A percentile compares a stretch with the other conserved stretches of the same genome.
Conservation (phyloP, 2,113 vertebrate species). For the Poeciliopsis turrubarensis region DNA sequence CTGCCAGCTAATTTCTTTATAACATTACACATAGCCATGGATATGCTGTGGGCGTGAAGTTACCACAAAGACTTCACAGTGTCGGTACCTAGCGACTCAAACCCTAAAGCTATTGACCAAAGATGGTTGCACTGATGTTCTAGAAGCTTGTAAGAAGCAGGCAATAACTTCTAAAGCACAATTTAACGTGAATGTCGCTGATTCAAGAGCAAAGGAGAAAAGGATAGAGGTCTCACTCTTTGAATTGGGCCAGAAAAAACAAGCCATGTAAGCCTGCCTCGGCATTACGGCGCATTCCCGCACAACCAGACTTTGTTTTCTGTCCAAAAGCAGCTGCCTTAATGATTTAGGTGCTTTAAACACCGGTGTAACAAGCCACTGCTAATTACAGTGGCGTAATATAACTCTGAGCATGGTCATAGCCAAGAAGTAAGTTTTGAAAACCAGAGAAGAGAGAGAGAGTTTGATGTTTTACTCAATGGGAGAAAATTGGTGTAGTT, state of each 20-base stretch:
- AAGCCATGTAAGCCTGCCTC: conserved; percentile 15
- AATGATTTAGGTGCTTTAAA: conserved; percentile 55
- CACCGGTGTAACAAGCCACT: conserved; percentile 46
- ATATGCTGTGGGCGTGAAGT: conserved; percentile 68
- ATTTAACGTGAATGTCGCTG: neutral
- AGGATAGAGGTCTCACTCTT: conserved; percentile 4
- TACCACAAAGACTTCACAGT: conserved; percentile 58
- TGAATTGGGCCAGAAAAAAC: conserved; percentile 26
- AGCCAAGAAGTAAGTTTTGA: conserved; percentile 45
- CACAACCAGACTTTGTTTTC: neutral
- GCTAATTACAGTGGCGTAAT: conserved; percentile 38
- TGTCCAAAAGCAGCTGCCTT: conserved; percentile 38
- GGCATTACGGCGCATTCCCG: conserved; percentile 18
- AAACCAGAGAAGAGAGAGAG: conserved; percentile 34
- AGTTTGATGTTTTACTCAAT: conserved; percentile 50
- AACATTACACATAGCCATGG: conserved; percentile 45
- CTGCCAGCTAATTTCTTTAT: conserved; percentile 61
- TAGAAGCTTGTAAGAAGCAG: conserved; percentile 13
- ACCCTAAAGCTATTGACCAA: conserved; percentile 43
- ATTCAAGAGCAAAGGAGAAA: conserved; percentile 17
- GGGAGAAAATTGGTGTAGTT: conserved; percentile 56
- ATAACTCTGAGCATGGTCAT: conserved; percentile 12
- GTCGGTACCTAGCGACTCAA: conserved; percentile 38
- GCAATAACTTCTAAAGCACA: conserved; percentile 9
- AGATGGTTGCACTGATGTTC: conserved; percentile 30